A percentile compares a stretch with the other conserved stretches of the same genome.
These are phyloP conservation scores for Bombus affinis DNA, from an alignment of 1,140 invertebrate species.

Conservation along the genomic window DNA sequence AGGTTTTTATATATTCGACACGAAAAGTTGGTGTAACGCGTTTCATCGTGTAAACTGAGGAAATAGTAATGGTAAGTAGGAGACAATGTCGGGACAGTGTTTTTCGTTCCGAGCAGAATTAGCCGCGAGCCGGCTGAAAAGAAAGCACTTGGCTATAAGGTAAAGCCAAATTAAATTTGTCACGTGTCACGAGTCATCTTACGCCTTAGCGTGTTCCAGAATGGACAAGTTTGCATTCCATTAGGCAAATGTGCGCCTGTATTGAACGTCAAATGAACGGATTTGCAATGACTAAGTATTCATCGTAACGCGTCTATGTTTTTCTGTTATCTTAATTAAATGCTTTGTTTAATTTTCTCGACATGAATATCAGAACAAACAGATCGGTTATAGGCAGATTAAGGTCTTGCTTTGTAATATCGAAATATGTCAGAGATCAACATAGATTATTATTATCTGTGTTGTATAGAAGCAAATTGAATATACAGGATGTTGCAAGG, in stretches of 20 bases:
- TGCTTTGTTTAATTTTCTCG: not conserved
- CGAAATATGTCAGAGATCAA: not conserved
- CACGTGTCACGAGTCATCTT: not conserved
- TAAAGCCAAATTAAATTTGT: slow-evolving; percentile 1
- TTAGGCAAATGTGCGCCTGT: not conserved
- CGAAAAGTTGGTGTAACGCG: not conserved
- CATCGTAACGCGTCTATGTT: not conserved
- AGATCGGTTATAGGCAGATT: not conserved
- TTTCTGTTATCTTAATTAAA: not conserved
- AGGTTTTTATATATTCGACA: too few relatives aligned
- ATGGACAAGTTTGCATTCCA: not conserved
- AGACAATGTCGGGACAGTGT: not conserved
- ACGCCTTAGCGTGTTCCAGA: not conserved
- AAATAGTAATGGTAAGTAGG: not conserved
- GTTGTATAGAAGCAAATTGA: too few relatives aligned
- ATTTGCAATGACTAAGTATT: not conserved
- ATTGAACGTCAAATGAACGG: not conserved
- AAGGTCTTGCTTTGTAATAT: not conserved
- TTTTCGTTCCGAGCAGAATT: not conserved
- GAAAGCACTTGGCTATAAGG: not conserved
- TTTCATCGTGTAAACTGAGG: not conserved
- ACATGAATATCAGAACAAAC: not conserved
- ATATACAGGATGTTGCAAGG: too few relatives aligned
- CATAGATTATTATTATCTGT: not conserved
- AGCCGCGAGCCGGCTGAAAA: not conserved